These are phyloP conservation scores for Pipistrellus pygmaeus DNA, from an alignment of 2,797 vertebrate genomes.

Conservation along the genomic window DNA sequence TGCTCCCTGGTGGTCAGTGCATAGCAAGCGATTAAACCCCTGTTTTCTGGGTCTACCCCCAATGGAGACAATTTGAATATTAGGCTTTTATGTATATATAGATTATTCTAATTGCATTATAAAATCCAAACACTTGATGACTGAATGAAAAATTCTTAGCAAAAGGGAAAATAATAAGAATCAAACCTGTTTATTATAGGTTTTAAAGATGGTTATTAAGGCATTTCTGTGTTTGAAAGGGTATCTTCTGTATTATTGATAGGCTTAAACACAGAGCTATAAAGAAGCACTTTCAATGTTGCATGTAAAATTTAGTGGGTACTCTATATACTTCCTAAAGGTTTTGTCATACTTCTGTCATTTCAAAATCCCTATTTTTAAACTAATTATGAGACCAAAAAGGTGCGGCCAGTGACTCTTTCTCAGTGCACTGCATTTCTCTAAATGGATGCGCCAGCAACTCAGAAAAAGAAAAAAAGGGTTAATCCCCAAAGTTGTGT, in stretches of 20 bases:
- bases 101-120: background rate
- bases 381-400: background rate
- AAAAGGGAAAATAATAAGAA: background rate
- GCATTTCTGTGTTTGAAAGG: background rate
- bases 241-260: background rate
- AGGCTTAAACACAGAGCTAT: background rate
- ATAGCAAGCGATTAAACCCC: too few relatives aligned
- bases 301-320: background rate
- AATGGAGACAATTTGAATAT: too few relatives aligned
- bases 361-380: conserved; percentile 27
- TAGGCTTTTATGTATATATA: too few relatives aligned
- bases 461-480: conserved; percentile 24
- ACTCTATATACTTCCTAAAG: background rate
- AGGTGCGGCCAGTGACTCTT: background rate
- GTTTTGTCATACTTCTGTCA: background rate
- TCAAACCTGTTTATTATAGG: background rate
- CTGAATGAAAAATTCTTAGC: background rate
- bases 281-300: background rate
- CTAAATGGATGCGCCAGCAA: background rate
- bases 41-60: too few relatives aligned
- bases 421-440: background rate
- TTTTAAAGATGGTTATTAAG: background rate
- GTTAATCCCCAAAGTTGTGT: background rate
- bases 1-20: too few relatives aligned
- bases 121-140: background rate